phyloP scores from a whole-genome alignment of 2,113 vertebrate genomes.

The Apteryx mantelli region DNA sequence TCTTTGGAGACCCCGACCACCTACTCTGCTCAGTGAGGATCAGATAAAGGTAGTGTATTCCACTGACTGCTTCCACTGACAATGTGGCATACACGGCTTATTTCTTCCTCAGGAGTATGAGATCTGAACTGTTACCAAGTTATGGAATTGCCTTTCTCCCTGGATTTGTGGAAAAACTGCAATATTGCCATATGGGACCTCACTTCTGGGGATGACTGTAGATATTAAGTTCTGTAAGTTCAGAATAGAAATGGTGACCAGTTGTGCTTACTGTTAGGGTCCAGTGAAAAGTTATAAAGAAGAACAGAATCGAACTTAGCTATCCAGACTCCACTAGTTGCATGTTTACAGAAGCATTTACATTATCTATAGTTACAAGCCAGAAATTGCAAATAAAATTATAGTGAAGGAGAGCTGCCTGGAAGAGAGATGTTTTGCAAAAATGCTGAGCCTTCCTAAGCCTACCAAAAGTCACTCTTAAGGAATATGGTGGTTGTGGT shows the following conservation, averaged over 20 bases:
- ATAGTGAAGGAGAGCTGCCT: not conserved
- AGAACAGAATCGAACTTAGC: not conserved
- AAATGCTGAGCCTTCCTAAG: not conserved
- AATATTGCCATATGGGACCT: not conserved
- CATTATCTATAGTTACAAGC: not conserved
- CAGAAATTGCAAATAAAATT: not conserved
- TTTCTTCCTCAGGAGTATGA: not conserved
- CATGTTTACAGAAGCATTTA: not conserved
- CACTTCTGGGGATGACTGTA: not conserved
- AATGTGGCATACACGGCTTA: not conserved
- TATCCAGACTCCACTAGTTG: not conserved
- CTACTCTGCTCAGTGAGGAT: slow-evolving; percentile 86
- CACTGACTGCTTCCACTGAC: not conserved
- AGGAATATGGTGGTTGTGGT: not conserved
- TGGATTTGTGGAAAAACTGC: not conserved
- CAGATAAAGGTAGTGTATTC: slow-evolving; percentile 85
- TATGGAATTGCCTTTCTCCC: not conserved
- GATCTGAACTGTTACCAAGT: not conserved
- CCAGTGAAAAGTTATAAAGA: not conserved
- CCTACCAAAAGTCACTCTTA: not conserved
- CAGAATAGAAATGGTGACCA: not conserved
- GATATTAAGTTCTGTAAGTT: not conserved
- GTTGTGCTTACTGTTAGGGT: not conserved
- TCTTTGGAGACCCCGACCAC: slow-evolving; percentile 94
- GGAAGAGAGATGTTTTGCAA: not conserved